phyloP scores from a whole-genome alignment of 2,113 vertebrate genomes.

The Myiozetetes cayanensis region DNA sequence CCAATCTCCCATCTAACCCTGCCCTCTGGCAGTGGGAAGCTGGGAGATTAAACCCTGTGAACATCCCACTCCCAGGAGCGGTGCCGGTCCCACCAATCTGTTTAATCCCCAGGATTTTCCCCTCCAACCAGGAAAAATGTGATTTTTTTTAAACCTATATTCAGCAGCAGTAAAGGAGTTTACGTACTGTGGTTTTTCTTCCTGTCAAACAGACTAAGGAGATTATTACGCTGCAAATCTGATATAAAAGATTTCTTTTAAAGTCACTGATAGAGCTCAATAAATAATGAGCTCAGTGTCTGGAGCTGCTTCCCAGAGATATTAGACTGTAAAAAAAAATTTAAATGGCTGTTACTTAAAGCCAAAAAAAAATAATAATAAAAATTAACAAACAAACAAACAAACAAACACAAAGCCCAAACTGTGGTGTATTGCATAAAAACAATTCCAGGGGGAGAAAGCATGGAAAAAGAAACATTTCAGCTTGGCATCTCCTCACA shows the following conservation, averaged over 20 bases:
- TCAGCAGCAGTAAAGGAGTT: background rate
- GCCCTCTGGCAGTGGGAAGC: background rate
- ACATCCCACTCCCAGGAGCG: fast-evolving
- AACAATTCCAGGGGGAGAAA: background rate
- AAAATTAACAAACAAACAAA: background rate
- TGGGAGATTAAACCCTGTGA: background rate
- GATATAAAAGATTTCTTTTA: conserved; percentile 19
- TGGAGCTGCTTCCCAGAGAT: background rate
- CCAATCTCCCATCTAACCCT: background rate
- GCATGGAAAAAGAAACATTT: background rate
- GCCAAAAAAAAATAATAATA: background rate
- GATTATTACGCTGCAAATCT: background rate
- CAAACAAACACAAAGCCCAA: background rate
- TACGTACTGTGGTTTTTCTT: background rate
- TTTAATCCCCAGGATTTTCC: background rate
- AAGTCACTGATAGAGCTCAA: background rate
- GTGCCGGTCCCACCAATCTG: fast-evolving
- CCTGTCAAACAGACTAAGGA: background rate
- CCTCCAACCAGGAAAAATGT: background rate
- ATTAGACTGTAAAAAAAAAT: background rate
- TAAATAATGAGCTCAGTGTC: background rate
- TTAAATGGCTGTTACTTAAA: background rate
- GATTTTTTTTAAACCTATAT: background rate
- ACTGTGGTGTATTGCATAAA: background rate
- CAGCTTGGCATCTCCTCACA: background rate